Conservation (phyloP, 2,797 vertebrate genomes). For the Alfaro cultratus region DNA sequence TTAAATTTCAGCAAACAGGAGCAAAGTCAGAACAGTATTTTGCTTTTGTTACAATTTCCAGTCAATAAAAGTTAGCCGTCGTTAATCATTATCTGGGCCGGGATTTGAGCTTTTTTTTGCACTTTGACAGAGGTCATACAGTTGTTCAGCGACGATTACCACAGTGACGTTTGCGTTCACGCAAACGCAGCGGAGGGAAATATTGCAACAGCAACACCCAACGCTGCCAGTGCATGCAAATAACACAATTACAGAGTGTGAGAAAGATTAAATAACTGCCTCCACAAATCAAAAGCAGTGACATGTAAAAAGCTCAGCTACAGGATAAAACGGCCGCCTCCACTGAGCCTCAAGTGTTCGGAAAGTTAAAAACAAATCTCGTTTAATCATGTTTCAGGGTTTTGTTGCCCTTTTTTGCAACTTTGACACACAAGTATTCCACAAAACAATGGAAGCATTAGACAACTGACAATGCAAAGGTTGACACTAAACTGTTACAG, state of each 20-base stretch:
- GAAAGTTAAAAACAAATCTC: background rate
- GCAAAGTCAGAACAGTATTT: conserved; percentile 15
- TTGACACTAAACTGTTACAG: background rate
- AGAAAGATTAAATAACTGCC: conserved; percentile 28
- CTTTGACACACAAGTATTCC: background rate
- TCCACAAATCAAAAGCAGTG: conserved; percentile 4
- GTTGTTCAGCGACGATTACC: conserved; percentile 62
- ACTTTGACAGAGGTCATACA: conserved; percentile 36
- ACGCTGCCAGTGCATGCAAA: conserved; percentile 25
- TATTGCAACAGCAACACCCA: conserved; percentile 32
- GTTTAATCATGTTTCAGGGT: background rate
- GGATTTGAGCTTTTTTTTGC: conserved; percentile 43
- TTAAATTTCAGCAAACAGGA: background rate
- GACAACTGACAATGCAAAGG: conserved; percentile 13
- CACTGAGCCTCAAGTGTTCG: background rate
- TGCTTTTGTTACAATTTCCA: conserved; percentile 16
- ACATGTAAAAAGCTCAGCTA: conserved; percentile 1
- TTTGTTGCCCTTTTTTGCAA: background rate
- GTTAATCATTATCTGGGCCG: conserved; percentile 68
- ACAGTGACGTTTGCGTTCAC: conserved; percentile 12
- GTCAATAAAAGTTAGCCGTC: conserved; percentile 30
- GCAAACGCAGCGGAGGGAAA: conserved; percentile 25
- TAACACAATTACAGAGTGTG: conserved; percentile 35
- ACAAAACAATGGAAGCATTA: background rate
- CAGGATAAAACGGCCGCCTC: background rate